phyloP scores from a whole-genome alignment of 1,140 invertebrate genomes.

The Rhagoletis pomonella region DNA sequence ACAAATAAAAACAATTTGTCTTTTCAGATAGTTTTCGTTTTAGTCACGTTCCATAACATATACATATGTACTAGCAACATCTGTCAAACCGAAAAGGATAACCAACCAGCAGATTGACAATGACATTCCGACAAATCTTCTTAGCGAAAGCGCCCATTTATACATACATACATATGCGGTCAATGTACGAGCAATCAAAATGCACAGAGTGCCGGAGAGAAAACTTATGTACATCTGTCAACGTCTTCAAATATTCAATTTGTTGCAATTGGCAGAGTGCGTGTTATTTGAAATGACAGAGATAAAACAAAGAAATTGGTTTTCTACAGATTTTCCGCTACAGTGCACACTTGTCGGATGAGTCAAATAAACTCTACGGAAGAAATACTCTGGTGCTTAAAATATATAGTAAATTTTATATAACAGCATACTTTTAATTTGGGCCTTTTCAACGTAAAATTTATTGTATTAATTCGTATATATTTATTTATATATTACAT shows the following conservation, averaged over 20 bases:
- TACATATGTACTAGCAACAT: not conserved
- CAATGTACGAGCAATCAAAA: not conserved
- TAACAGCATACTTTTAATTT: too few relatives aligned
- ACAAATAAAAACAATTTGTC: not conserved
- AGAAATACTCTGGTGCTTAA: too few relatives aligned
- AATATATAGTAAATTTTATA: too few relatives aligned
- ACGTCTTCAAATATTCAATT: not conserved
- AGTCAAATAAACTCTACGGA: too few relatives aligned
- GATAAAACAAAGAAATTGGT: not conserved
- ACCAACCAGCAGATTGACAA: not conserved
- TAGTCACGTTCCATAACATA: not conserved
- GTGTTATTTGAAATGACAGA: not conserved
- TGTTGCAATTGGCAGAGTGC: not conserved
- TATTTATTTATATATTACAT: too few relatives aligned
- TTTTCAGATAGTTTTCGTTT: not conserved
- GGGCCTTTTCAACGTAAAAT: too few relatives aligned
- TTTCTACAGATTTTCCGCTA: not conserved
- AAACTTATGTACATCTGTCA: not conserved
- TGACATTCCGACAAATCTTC: not conserved
- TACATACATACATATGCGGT: not conserved
- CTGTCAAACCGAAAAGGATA: conserved; percentile 4
- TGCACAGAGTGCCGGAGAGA: not conserved
- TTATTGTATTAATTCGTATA: too few relatives aligned
- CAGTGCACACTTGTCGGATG: too few relatives aligned
- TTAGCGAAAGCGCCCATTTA: too few relatives aligned